Conservation (phyloP, 2,888 invertebrate species). For the Cremastinae sp. region DNA sequence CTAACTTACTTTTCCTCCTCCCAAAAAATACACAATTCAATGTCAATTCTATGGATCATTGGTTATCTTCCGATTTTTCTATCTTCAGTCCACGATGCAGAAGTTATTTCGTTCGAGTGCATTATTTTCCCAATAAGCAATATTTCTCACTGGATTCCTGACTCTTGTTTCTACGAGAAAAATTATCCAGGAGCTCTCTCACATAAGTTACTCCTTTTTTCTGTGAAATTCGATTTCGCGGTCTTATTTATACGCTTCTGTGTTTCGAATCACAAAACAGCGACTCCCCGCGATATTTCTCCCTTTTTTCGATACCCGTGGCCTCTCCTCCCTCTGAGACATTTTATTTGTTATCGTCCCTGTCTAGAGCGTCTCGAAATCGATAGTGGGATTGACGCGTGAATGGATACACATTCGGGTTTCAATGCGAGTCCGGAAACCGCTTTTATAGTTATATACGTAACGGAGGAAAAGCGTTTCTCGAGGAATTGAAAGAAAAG, state of each 20-base stretch:
- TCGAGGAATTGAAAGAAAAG: too few relatives aligned
- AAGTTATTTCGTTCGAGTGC: not conserved
- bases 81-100: too few relatives aligned
- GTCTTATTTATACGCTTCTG: too few relatives aligned
- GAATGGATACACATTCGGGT: too few relatives aligned
- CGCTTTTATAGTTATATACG: not conserved
- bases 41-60: slow-evolving; percentile 20
- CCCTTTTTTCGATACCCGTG: not conserved
- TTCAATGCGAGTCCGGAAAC: not conserved
- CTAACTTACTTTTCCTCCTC: slow-evolving; percentile 6
- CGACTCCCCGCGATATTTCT: not conserved
- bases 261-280: not conserved
- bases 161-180: too few relatives aligned
- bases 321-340: not conserved
- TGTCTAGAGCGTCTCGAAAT: slow-evolving; percentile 3
- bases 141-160: too few relatives aligned
- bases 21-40: slow-evolving; percentile 37
- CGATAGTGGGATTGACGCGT: not conserved
- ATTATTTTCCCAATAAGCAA: too few relatives aligned
- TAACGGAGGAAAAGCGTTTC: not conserved
- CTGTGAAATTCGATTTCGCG: too few relatives aligned
- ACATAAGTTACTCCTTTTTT: too few relatives aligned
- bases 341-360: not conserved
- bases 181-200: too few relatives aligned
- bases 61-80: not conserved